Conservation (phyloP, 2,888 invertebrate species). For the Idaea aversata region DNA sequence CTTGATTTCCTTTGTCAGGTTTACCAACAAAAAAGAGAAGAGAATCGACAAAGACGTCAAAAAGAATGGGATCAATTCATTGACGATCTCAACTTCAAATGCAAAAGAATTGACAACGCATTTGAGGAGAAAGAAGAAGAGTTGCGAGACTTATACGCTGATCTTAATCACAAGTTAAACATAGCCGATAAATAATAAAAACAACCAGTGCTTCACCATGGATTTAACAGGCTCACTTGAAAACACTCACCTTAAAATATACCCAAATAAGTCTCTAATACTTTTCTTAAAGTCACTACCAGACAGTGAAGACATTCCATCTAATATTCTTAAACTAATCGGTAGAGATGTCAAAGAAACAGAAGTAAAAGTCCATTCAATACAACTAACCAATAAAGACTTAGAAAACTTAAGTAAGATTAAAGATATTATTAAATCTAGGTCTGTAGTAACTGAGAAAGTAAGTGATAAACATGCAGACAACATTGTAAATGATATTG, state of each 20-base stretch:
- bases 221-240: slow-evolving; percentile 81
- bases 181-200: slow-evolving; percentile 64
- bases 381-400: slow-evolving; percentile 47
- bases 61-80: slow-evolving; percentile 87
- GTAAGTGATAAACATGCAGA: slow-evolving; percentile 16
- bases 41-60: slow-evolving; percentile 57
- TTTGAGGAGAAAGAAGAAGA: slow-evolving; percentile 90
- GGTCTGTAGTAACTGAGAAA: slow-evolving; percentile 11
- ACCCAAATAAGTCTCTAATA: slow-evolving; percentile 80
- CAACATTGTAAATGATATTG: slow-evolving; percentile 16
- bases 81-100: slow-evolving; percentile 88
- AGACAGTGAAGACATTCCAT: slow-evolving; percentile 71
- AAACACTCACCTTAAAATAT: slow-evolving; percentile 82
- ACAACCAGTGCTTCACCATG: slow-evolving; percentile 38
- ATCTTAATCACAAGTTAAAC: slow-evolving; percentile 86
- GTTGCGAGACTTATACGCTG: slow-evolving; percentile 85
- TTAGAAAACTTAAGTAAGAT: slow-evolving; percentile 51
- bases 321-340: slow-evolving; percentile 66
- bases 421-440: slow-evolving; percentile 32
- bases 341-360: slow-evolving; percentile 34
- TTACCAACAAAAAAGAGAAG: slow-evolving; percentile 44
- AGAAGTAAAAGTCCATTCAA: slow-evolving; percentile 28
- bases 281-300: slow-evolving; percentile 76
- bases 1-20: slow-evolving; percentile 30
- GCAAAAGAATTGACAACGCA: slow-evolving; percentile 86